Evolutionary conservation across 2,888 invertebrate genomes (phyloP), one percentile per base, ranked within the genome.

Genomic region (Itoplectis maculator): DNA sequence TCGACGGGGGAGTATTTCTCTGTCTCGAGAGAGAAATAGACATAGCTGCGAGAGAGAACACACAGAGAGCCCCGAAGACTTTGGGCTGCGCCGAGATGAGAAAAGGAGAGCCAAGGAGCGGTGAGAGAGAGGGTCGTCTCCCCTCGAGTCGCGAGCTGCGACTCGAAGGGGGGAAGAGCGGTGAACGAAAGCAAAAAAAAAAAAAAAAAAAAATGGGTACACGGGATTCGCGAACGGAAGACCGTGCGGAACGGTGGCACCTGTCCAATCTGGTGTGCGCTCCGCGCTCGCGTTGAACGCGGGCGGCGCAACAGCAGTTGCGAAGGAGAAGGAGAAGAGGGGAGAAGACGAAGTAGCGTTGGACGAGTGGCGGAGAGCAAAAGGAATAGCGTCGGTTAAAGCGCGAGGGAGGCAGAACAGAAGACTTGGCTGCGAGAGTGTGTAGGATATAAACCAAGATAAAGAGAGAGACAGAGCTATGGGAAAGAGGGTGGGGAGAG

Each of bases 391-490:
- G 63, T 49, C 45, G 59, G 23, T 51, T 40, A 54, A n/a, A 51
- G 49, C 42, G 69, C 47, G 35, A 66, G 29, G 61, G 56, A 51
- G 42, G 45, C 45, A 63, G 54, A 76, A 76, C 45, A 72, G 35
- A 61, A 66, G 59, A 79, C 70, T 66, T 63, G 29, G 42, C 45
- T 65, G 45, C 61, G 69, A 79, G 47, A 70, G 79, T 18, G 47
- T 47, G 61, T 51, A 76, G 37, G 35, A 51, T 61, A 40, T n/a
- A 77, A 65, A 56, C 47, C 68, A 72, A 59, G 84, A 81, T 82
- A 77, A 65, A 77, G 84, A 85, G 84, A 87, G 84, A 84, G 85
- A 61, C n/a, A n/a, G n/a, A n/a, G n/a, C n/a, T n/a, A n/a, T n/a
- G n/a, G n/a, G n/a, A n/a, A n/a, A n/a, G n/a, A n/a, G n/a, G n/a